Conservation (phyloP, 2,113 vertebrate species). For the Siniperca chuatsi region DNA sequence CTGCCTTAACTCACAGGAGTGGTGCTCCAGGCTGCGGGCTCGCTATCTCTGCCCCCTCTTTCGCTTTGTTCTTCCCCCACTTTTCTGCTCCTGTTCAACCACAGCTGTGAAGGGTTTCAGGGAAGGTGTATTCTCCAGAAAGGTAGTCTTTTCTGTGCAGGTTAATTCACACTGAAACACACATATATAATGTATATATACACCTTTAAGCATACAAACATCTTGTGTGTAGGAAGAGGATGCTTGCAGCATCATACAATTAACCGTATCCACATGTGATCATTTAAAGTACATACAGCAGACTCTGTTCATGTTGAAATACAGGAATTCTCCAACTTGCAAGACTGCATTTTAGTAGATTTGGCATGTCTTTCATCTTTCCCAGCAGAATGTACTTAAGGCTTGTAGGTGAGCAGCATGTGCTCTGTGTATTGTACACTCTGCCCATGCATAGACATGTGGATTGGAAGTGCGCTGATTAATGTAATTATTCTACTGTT, state of each 20-base stretch:
- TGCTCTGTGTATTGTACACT: slow-evolving; percentile 18
- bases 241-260: not conserved
- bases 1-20: slow-evolving; percentile 63
- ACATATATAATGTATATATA: not conserved
- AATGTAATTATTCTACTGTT: slow-evolving; percentile 49
- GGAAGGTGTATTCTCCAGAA: slow-evolving; percentile 48
- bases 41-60: slow-evolving; percentile 37
- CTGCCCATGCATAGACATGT: slow-evolving; percentile 59
- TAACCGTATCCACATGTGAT: not conserved
- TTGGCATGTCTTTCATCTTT: not conserved
- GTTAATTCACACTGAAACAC: slow-evolving; percentile 7
- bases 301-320: not conserved
- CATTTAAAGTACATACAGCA: not conserved
- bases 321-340: not conserved
- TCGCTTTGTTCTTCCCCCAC: slow-evolving; percentile 62
- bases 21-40: slow-evolving; percentile 56
- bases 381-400: slow-evolving; percentile 8
- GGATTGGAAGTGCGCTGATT: slow-evolving; percentile 29
- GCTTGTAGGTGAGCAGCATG: slow-evolving; percentile 21
- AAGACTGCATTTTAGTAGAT: not conserved
- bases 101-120: slow-evolving; percentile 45
- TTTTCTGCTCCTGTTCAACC: slow-evolving; percentile 43
- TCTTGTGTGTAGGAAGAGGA: not conserved
- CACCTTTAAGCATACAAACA: not conserved
- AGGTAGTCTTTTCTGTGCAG: slow-evolving; percentile 40